Evolutionary conservation across 2,888 invertebrate species (phyloP).

Genomic region (Odontocerum albicorne): DNA sequence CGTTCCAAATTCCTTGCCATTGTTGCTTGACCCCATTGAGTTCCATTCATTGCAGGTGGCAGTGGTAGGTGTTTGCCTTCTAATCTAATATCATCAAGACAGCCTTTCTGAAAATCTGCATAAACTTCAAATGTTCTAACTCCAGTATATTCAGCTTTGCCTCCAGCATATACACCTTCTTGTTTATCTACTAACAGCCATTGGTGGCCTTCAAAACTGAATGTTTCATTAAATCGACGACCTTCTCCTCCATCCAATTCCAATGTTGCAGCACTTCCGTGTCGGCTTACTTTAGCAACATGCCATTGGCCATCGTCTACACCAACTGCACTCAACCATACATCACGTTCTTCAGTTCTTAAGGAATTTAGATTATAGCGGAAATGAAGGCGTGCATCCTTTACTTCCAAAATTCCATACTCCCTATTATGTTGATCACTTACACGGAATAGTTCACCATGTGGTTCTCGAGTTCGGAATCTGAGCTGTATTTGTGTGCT

Average conservation of each 20-base stretch:
- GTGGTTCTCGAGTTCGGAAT: constrained; percentile 90
- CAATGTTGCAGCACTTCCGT: constrained; percentile 89
- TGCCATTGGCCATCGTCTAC: constrained; percentile 98
- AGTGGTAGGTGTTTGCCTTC: constrained; percentile 95
- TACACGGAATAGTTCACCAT: constrained; percentile 91
- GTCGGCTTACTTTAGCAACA: constrained; percentile 86
- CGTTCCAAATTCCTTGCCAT: constrained; percentile 90
- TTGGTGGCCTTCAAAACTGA: constrained; percentile 87
- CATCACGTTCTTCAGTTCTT: constrained; percentile 85
- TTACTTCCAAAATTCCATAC: constrained; percentile 90
- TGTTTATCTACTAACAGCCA: constrained; percentile 92
- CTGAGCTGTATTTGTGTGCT: constrained; percentile 90
- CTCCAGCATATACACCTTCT: constrained; percentile 93
- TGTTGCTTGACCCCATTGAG: constrained; percentile 94
- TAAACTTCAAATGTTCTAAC: constrained; percentile 93
- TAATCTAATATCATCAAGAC: constrained; percentile 71
- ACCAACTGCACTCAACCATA: constrained; percentile 86
- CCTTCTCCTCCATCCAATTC: constrained; percentile 96
- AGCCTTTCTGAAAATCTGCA: constrained; percentile 92
- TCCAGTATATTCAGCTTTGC: constrained; percentile 93
- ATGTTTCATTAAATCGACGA: constrained; percentile 88
- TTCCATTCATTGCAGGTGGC: constrained; percentile 93
- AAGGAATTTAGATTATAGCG: constrained; percentile 91
- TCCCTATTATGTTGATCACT: constrained; percentile 93
- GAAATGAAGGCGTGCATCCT: constrained; percentile 87